phyloP scores from a whole-genome alignment of 2,113 vertebrate species.

The Furnarius figulus region DNA sequence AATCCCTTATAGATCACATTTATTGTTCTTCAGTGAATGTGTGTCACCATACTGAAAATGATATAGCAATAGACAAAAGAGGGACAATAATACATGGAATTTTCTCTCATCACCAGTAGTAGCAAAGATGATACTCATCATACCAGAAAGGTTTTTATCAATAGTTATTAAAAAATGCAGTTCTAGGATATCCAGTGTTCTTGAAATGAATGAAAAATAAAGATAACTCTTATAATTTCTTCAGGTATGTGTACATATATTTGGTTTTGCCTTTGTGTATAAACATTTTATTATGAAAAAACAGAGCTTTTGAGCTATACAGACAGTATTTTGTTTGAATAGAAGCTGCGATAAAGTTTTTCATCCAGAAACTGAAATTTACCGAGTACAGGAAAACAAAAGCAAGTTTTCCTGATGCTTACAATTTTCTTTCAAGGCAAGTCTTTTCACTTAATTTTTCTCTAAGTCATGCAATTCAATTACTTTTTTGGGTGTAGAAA shows the following conservation, averaged over 20 bases:
- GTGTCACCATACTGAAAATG: neutral
- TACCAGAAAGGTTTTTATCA: neutral
- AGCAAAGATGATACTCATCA: neutral
- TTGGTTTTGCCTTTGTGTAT: neutral
- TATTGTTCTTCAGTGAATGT: neutral
- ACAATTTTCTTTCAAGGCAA: neutral
- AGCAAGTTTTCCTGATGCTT: neutral
- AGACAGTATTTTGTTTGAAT: neutral
- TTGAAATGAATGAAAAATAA: neutral
- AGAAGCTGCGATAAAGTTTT: neutral
- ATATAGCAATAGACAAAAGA: neutral
- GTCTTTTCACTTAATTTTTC: neutral
- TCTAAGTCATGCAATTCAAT: neutral
- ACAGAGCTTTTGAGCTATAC: neutral
- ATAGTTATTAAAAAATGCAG: neutral
- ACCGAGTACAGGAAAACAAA: neutral
- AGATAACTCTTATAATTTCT: neutral
- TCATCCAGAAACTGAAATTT: neutral
- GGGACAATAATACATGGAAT: neutral
- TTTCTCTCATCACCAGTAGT: neutral
- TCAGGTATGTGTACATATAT: neutral
- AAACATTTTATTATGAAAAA: neutral
- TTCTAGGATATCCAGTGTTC: neutral
- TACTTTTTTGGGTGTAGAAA: neutral
- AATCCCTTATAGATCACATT: neutral